Conservation (phyloP, 2,888 invertebrate genomes). For the Eupithecia abbreviata region DNA sequence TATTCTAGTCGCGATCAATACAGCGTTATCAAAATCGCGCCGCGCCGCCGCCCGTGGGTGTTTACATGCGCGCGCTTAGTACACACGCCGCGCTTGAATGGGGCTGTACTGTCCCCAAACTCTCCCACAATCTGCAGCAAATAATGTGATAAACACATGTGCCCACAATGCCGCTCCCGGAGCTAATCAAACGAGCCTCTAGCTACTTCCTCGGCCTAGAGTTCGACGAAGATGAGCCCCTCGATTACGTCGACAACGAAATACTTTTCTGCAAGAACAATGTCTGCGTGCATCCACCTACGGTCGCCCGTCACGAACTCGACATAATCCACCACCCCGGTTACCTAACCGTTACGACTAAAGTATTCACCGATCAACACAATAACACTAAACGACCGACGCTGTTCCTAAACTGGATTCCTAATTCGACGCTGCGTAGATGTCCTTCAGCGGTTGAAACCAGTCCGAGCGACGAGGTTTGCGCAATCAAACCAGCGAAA, state of each 20-base stretch:
- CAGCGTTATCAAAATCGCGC: conserved; percentile 75
- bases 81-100: conserved; percentile 68
- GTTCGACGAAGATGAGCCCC: conserved; percentile 84
- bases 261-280: conserved; percentile 97
- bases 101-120: conserved; percentile 55
- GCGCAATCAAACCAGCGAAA: conserved; percentile 62
- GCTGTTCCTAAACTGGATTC: conserved; percentile 96
- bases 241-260: conserved; percentile 91
- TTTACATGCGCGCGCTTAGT: conserved; percentile 82
- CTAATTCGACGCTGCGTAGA: conserved; percentile 93
- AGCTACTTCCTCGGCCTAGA: conserved; percentile 90
- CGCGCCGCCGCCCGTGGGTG: conserved; percentile 59
- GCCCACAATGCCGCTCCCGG: conserved; percentile 88
- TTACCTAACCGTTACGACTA: conserved; percentile 94
- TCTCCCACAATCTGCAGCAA: conserved; percentile 41
- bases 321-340: conserved; percentile 95
- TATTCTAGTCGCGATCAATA: conserved; percentile 77
- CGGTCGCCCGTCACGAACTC: conserved; percentile 90
- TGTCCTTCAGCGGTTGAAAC: conserved; percentile 91
- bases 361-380: conserved; percentile 90
- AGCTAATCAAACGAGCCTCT: conserved; percentile 90
- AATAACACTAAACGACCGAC: conserved; percentile 91
- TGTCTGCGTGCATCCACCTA: conserved; percentile 98
- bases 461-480: conserved; percentile 74
- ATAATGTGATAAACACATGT: conserved; percentile 63